Base-by-base conservation (phyloP, 2,888 invertebrate species). In the Tiphia femorata region DNA sequence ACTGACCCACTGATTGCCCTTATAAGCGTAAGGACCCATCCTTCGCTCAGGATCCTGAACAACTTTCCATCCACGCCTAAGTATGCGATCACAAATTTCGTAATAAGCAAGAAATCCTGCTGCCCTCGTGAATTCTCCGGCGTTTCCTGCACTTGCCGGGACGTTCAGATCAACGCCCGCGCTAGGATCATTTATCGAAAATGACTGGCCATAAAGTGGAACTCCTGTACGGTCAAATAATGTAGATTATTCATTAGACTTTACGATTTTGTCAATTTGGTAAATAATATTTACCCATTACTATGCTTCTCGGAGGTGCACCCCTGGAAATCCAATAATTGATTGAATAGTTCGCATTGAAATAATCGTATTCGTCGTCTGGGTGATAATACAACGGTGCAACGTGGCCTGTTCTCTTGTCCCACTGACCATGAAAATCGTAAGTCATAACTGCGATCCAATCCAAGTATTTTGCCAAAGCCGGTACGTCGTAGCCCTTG, bases 401-500 rank as follows among this genome's bases (percentile, higher is more conserved):
- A 0, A 95, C 93, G 75, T 96, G 96, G 0, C 95, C 96, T 0
- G 95, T 96, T 79, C 92, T 92, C 78, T 93, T 94, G 73, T 95
- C 95, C 95, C 95, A 96, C 73, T 94, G 94, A 0, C 95, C 95
- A 70, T 95, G 95, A 84, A 91, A 95, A 77, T 96, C 96, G 74
- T 96, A 96, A 0, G 94, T 92, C 96, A 96, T 96, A 0, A 96
- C 94, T 0, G 95, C 93, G 43, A 96, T 92, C 94, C 95, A 95
- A 79, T 96, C 95, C 51, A 96, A 85, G 77, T 92, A 88, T 67
- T 88, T 86, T 0, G 92, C 90, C 2, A 96, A 76, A 0, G 88
- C 86, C 0, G 91, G 90, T 0, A 96, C 94, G 74, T 95, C 92
- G 77, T 96, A 96, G 0, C 92, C 87, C 74, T 90, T 91, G 79